Evolutionary conservation across 2,888 invertebrate genomes (phyloP), one percentile per base, ranked within the genome.

Genomic region (Andrena bucephala): DNA sequence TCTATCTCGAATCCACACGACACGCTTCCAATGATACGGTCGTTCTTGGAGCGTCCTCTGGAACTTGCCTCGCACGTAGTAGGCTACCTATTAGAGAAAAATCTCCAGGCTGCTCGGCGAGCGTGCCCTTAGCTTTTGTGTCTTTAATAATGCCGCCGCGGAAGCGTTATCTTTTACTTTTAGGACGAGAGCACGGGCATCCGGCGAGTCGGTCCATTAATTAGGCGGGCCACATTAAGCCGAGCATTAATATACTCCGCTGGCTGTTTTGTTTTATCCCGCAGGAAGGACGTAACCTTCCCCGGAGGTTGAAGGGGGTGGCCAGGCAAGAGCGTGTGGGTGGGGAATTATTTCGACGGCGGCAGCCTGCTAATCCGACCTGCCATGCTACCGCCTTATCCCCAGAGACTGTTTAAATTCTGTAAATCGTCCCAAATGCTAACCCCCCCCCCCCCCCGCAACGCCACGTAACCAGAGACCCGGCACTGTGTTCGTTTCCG

Each of bases 181-280:
- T 89, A 86, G 90, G 87, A 85, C 83, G 87, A 86, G 88, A 85
- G 89, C 80, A 77, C 81, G 89, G 79, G 89, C 89, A 89, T 92
- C 91, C 92, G 92, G 92, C 87, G 90, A 92, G 92, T 88, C 91
- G 92, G 93, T 94, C 93, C 94, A 94, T 94, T 94, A 94, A 94
- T 94, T 94, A 94, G 93, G 91, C 89, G 91, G 87, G 90, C 92
- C 91, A 91, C 94, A 94, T 94, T 94, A 94, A 94, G 93, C 94
- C 91, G 79, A 89, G 93, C 94, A 94, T 94, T 94, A 94, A 94
- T 94, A 94, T 93, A 94, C 94, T 94, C 93, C 90, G 90, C 91
- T 90, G 90, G 91, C 85, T 94, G 94, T 94, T 94, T 94, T 94
- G 94, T 94, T 93, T 94, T 93, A 94, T 93, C 93, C 93, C 90